phyloP scores from a whole-genome alignment of 2,797 vertebrate genomes.

The Silurus aristotelis region DNA sequence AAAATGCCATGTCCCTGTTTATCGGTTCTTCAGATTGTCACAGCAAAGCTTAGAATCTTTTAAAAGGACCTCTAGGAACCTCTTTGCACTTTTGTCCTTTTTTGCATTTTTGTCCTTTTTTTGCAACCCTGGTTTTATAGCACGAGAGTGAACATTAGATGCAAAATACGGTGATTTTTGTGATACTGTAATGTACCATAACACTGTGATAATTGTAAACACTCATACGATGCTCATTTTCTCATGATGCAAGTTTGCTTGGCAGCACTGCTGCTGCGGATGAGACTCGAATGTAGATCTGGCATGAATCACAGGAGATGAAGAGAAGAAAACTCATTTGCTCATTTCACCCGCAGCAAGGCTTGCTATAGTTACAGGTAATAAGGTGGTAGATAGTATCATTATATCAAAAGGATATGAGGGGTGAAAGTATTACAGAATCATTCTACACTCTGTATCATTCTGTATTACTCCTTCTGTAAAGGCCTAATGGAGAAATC shows the following conservation, averaged over 20 bases:
- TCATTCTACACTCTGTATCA: conserved; percentile 41
- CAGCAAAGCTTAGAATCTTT: not conserved
- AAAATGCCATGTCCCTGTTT: not conserved
- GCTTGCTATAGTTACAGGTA: conserved; percentile 44
- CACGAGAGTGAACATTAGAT: not conserved
- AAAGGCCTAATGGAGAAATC: conserved; percentile 46
- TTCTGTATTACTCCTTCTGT: conserved; percentile 48
- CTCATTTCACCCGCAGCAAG: conserved; percentile 49
- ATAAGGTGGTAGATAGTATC: conserved; percentile 50
- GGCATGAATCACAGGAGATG: conserved; percentile 37
- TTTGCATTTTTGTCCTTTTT: too few relatives aligned
- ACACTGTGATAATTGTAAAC: conserved; percentile 7
- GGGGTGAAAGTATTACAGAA: conserved; percentile 48
- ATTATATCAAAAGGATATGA: conserved; percentile 54
- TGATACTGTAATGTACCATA: not conserved
- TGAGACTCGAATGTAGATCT: conserved; percentile 21
- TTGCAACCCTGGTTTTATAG: not conserved
- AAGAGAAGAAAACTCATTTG: conserved; percentile 31
- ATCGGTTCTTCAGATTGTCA: not conserved
- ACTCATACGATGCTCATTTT: not conserved
- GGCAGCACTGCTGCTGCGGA: conserved; percentile 10
- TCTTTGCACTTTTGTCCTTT: not conserved
- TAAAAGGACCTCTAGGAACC: not conserved
- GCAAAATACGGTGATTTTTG: conserved; percentile 12
- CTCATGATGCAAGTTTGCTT: not conserved